Evolutionary conservation across 2,113 vertebrate genomes (phyloP), one percentile per base, ranked within the genome.

Genomic region (Larimichthys crocea): DNA sequence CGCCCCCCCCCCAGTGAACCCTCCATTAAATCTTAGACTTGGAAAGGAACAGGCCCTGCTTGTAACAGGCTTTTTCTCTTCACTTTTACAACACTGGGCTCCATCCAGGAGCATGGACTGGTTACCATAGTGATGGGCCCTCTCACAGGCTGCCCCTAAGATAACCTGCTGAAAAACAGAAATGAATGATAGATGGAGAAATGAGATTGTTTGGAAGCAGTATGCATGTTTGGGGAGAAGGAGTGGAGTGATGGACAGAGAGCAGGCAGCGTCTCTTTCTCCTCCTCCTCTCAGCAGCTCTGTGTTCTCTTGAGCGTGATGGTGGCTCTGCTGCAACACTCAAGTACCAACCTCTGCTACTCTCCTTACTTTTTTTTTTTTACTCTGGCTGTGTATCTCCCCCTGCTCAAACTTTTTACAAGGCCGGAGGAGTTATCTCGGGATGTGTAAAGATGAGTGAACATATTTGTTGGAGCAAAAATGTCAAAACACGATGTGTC

Each of bases 31-130:
- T 87, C 79, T 62, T 79, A 62, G 66, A 81, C 77, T 82, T 91
- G 71, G 86, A 86, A 65, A 29, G 59, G 79, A 86, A 79, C 26
- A 74, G 78, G 67, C 72, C 66, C 46, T 65, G 64, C 59, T 80
- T 63, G 46, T 62, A 84, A 61, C 31, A 14, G 84, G 75, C 70
- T 63, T 78, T 69, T 74, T 64, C 70, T 72, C 70, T 90, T 89
- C 71, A 87, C 22, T 88, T 94, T 93, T 87, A 93, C 88, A 93
- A 93, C 52, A 64, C 76, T 88, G 84, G 91, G 79, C 42, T 71
- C 67, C 52, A 77, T 92, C 89, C 92, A 93, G 80, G 63, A 77
- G 83, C 52, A n/a, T 62, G 79, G 48, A 84, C 68, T 75, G 72
- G 88, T 93, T 76, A 40, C 90, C 79, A 82, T 85, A 66, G 88